phyloP scores from a whole-genome alignment of 2,797 vertebrate genomes.

The Prionace glauca region DNA sequence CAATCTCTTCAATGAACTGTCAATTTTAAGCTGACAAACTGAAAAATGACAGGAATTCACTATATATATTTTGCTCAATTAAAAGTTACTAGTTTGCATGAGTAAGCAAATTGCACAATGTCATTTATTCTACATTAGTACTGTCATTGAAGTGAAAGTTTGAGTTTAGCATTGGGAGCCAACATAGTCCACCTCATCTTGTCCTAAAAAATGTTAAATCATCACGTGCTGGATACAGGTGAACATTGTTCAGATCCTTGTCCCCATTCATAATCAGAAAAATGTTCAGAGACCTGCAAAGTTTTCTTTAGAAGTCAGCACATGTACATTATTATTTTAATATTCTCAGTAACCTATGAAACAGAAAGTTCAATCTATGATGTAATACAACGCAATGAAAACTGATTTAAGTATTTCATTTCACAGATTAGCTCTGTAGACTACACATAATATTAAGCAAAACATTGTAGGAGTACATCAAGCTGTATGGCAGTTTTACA shows the following conservation, averaged over 20 bases:
- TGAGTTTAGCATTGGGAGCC: not conserved
- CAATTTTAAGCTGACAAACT: not conserved
- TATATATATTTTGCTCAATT: not conserved
- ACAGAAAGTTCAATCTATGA: not conserved
- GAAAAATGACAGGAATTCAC: not conserved
- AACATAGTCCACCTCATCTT: not conserved
- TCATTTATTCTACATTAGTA: not conserved
- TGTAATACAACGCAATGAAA: not conserved
- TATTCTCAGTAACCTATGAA: not conserved
- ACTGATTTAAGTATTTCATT: not conserved
- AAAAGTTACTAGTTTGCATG: not conserved
- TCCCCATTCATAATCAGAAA: not conserved
- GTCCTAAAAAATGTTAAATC: not conserved
- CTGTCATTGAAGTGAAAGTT: not conserved
- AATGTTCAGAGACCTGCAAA: not conserved
- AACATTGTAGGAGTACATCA: not conserved
- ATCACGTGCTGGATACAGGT: not conserved
- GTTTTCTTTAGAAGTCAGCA: not conserved
- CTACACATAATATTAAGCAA: not conserved
- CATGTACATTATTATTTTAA: not conserved
- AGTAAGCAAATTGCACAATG: not conserved
- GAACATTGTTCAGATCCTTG: not conserved
- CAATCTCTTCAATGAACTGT: not conserved
- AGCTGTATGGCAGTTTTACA: not conserved
- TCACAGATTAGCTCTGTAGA: not conserved